phyloP scores from a whole-genome alignment of 2,888 invertebrate genomes.

The Anarsia innoxiella region DNA sequence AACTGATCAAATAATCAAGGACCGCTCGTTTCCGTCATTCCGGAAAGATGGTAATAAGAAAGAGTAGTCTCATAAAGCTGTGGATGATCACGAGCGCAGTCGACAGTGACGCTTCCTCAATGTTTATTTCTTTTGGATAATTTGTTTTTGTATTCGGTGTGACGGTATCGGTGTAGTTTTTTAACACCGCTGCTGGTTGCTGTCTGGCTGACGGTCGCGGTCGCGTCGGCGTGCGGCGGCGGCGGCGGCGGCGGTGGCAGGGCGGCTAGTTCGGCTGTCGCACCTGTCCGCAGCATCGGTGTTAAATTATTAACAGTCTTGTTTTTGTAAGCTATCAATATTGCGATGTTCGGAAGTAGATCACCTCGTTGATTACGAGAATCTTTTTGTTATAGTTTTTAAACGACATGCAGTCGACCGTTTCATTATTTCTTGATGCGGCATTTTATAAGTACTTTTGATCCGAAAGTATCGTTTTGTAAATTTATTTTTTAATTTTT shows the following conservation, averaged over 20 bases:
- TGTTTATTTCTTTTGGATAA: slow-evolving; percentile 63
- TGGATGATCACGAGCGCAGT: slow-evolving; percentile 65
- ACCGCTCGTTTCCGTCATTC: slow-evolving; percentile 56
- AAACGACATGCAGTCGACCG: slow-evolving; percentile 45
- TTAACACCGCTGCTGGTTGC: slow-evolving; percentile 28
- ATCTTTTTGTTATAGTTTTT: slow-evolving; percentile 64
- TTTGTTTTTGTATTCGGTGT: slow-evolving; percentile 65
- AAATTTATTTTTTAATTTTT: slow-evolving; percentile 15
- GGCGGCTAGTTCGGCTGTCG: slow-evolving; percentile 22
- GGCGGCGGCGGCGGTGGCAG: slow-evolving; percentile 17
- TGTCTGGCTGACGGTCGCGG: slow-evolving; percentile 30
- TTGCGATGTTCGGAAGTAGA: slow-evolving; percentile 65
- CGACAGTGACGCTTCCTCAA: slow-evolving; percentile 72
- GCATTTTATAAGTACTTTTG: slow-evolving; percentile 42
- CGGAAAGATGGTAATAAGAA: slow-evolving; percentile 48
- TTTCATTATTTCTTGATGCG: slow-evolving; percentile 39
- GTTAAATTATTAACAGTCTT: slow-evolving; percentile 63
- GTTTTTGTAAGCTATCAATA: slow-evolving; percentile 58
- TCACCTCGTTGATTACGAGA: slow-evolving; percentile 66
- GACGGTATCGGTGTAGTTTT: slow-evolving; percentile 59
- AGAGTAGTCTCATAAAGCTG: slow-evolving; percentile 56
- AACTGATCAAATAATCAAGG: slow-evolving; percentile 66
- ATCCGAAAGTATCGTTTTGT: slow-evolving; percentile 38
- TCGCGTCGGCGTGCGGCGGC: slow-evolving; percentile 26
- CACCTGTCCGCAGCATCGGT: slow-evolving; percentile 50